Conservation (phyloP, 2,888 invertebrate genomes). For the Syrphus vitripennis region DNA sequence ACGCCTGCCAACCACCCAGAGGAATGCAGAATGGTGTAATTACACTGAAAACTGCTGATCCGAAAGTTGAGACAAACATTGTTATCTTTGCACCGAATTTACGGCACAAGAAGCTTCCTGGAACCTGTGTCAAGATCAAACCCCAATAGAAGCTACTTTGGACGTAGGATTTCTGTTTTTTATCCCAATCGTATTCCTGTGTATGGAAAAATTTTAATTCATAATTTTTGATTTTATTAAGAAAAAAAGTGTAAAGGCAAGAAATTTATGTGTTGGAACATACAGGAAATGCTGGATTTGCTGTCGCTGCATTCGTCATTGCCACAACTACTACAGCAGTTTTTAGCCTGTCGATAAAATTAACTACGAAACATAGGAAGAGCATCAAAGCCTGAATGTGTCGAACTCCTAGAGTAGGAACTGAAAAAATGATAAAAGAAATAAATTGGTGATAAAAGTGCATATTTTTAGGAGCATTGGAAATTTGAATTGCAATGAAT, state of each 20-base stretch:
- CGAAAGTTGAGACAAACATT: slow-evolving; percentile 1
- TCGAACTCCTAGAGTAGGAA: slow-evolving; percentile 52
- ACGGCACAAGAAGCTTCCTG: background rate
- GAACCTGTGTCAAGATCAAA: slow-evolving; percentile 2
- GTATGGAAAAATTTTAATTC: background rate
- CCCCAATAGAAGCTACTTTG: slow-evolving; percentile 23
- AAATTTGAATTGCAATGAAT: no score
- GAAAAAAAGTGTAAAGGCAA: background rate
- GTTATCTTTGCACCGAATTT: background rate
- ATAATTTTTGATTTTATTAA: background rate
- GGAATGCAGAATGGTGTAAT: slow-evolving; percentile 14
- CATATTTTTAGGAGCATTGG: no score
- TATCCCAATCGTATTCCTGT: slow-evolving; percentile 12
- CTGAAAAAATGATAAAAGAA: slow-evolving; percentile 30
- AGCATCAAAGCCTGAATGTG: slow-evolving; percentile 10
- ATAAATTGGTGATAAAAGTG: background rate
- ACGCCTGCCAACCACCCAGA: background rate
- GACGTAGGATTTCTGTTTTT: slow-evolving; percentile 49
- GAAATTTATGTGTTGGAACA: background rate
- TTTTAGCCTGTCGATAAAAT: slow-evolving; percentile 80
- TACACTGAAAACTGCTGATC: background rate
- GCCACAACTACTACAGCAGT: slow-evolving; percentile 81
- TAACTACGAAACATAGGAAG: background rate
- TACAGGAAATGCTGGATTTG: background rate
- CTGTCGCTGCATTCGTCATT: background rate